These are phyloP conservation scores for Diprion similis DNA, from an alignment of 1,140 invertebrate species.

Conservation along the genomic window DNA sequence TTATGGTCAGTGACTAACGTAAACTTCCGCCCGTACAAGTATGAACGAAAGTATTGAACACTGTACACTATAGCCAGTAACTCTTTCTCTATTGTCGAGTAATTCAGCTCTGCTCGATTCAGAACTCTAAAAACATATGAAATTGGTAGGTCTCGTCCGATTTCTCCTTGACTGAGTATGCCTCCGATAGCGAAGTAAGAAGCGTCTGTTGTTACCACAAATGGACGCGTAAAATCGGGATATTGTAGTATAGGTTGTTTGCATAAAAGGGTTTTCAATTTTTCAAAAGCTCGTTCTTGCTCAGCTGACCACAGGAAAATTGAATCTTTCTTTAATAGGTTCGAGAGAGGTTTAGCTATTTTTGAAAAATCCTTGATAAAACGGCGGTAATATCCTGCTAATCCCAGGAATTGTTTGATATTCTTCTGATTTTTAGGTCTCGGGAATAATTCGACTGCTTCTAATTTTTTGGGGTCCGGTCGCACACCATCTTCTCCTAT, in stretches of 20 bases:
- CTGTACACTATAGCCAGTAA: constrained; percentile 14
- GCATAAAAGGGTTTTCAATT: constrained; percentile 28
- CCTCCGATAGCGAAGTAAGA: constrained; percentile 23
- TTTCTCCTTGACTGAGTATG: constrained; percentile 21
- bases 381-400: constrained; percentile 38
- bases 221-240: constrained; percentile 8
- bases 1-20: constrained; percentile 35
- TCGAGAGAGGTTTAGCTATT: constrained; percentile 36
- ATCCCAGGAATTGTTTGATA: constrained; percentile 53
- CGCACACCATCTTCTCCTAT: too few relatives aligned
- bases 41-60: constrained; percentile 20
- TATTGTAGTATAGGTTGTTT: constrained; percentile 11
- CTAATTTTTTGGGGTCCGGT: too few relatives aligned
- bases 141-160: constrained; percentile 18
- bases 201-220: constrained; percentile 22
- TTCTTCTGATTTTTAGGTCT: constrained; percentile 46
- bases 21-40: constrained; percentile 24
- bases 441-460: too few relatives aligned
- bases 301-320: constrained; percentile 31
- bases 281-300: constrained; percentile 30
- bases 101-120: constrained; percentile 38
- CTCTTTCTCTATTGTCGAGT: constrained; percentile 47
- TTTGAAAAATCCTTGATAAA: constrained; percentile 39
- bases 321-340: too few relatives aligned
- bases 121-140: constrained; percentile 39